Evolutionary conservation across 2,888 invertebrate species (phyloP).

Genomic region (Morinoia aosen): DNA sequence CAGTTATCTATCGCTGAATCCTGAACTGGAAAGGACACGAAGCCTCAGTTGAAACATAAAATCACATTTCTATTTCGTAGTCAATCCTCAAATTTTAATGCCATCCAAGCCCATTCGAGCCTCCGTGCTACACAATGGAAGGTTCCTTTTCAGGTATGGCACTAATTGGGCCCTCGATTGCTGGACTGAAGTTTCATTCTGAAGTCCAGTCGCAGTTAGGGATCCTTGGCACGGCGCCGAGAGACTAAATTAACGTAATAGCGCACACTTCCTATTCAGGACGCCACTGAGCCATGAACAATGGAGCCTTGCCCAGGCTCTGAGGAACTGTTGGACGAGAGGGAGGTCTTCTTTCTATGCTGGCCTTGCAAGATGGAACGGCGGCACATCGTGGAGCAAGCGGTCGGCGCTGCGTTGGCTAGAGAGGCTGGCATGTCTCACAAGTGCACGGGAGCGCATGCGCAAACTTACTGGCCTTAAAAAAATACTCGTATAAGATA

Average conservation of each 20-base stretch:
- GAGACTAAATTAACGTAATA: constrained; percentile 17
- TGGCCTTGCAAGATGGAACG: background rate
- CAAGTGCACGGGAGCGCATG: background rate
- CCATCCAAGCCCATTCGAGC: background rate
- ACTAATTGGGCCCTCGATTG: constrained; percentile 9
- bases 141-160: constrained; percentile 4
- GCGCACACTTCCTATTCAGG: constrained; percentile 4
- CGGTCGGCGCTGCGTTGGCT: background rate
- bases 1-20: no score
- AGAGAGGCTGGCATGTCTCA: background rate
- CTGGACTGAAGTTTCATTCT: background rate
- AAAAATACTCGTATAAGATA: background rate
- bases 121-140: background rate
- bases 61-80: background rate
- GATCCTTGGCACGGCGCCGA: background rate
- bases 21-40: background rate
- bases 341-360: background rate
- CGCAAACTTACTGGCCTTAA: background rate
- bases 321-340: background rate
- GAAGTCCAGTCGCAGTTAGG: constrained; percentile 10
- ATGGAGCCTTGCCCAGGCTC: constrained; percentile 10
- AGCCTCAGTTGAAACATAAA: background rate
- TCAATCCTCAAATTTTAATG: background rate
- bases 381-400: background rate
- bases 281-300: constrained; percentile 9